Evolutionary conservation across 2,113 vertebrate species (phyloP), one percentile per base, ranked within the genome.

Genomic region (Microcebus griseorufus): DNA sequence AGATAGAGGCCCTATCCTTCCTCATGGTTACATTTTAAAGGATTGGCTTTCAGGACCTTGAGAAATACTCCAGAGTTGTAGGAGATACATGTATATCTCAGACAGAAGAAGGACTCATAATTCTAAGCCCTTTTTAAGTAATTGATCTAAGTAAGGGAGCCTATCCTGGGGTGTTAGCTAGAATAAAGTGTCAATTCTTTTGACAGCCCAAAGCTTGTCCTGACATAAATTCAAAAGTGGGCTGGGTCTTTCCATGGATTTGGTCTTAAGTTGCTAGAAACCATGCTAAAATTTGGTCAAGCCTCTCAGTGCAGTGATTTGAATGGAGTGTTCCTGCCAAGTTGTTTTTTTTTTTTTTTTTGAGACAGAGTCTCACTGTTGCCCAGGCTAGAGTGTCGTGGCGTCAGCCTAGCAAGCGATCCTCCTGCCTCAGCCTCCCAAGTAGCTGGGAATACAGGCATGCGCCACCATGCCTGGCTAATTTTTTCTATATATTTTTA

Each of bases 11-110:
- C 42, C 53, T 80, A 76, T 42, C 81, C n/a, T 90, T 93, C 55
- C 51, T 93, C 82, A 73, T 23, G 64, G 87, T 75, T 93, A 80
- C 8, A 72, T 95, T 88, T 95, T 42, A 62, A 93, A 81, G 37
- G 65, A 85, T 4, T 58, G 51, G 64, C 60, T 69, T 67, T 34
- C 27, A 62, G 62, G n/a, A 75, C 72, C 72, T 93, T 70, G 9
- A 45, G 65, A 95, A 65, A 84, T 34, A 83, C 25, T 53, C 34
- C 75, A 32, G 48, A 84, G 25, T 64, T 80, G 14, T 73, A 88
- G 39, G 82, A 85, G 17, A 37, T 48, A 75, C 18, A 72, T 51
- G 22, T 29, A 60, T 3, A 88, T 76, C 42, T 86, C 18, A 39
- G 39, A 91, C 8, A 75, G 32, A 86, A 73, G 75, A 78, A 93